Conservation (phyloP, 2,113 vertebrate species). For the Tachysurus vachellii region DNA sequence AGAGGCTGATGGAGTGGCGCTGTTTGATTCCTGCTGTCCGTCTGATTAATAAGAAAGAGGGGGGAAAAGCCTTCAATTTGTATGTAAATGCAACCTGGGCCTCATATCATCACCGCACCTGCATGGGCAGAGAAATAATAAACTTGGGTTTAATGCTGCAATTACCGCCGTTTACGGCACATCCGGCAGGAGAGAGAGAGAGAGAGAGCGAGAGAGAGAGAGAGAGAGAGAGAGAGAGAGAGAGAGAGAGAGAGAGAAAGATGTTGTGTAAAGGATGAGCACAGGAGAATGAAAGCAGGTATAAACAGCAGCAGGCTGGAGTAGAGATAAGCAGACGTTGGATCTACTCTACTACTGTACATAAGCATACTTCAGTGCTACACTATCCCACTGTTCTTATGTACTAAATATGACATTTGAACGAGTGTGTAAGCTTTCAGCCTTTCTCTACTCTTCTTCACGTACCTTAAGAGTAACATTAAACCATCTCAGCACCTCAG, state of each 20-base stretch:
- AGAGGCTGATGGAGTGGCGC: slow-evolving; percentile 99
- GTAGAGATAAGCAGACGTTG: slow-evolving; percentile 1
- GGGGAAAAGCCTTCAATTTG: slow-evolving; percentile 97
- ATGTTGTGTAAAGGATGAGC: slow-evolving; percentile 12
- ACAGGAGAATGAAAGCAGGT: not conserved
- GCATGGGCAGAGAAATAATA: slow-evolving; percentile 99
- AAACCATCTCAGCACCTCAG: not conserved
- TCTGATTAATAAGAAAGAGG: slow-evolving; percentile 98
- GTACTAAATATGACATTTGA: not conserved
- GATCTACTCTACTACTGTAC: not conserved
- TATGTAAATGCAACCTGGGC: slow-evolving; percentile 99
- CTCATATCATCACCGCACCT: slow-evolving; percentile 98
- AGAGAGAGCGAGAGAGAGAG: slow-evolving; percentile 41
- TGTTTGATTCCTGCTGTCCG: slow-evolving; percentile 97
- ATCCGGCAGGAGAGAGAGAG: slow-evolving; percentile 72
- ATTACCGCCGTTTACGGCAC: slow-evolving; percentile 99
- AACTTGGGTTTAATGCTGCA: slow-evolving; percentile 98
- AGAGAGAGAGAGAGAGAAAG: slow-evolving; percentile 45
- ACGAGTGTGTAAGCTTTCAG: not conserved
- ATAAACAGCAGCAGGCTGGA: not conserved
- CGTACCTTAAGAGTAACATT: not conserved
- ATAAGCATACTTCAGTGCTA: not conserved
- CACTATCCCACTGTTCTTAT: not conserved
- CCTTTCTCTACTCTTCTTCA: not conserved
- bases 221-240: slow-evolving; percentile 40